Conservation (phyloP, 2,888 invertebrate species). For the Cylloceria caligata region DNA sequence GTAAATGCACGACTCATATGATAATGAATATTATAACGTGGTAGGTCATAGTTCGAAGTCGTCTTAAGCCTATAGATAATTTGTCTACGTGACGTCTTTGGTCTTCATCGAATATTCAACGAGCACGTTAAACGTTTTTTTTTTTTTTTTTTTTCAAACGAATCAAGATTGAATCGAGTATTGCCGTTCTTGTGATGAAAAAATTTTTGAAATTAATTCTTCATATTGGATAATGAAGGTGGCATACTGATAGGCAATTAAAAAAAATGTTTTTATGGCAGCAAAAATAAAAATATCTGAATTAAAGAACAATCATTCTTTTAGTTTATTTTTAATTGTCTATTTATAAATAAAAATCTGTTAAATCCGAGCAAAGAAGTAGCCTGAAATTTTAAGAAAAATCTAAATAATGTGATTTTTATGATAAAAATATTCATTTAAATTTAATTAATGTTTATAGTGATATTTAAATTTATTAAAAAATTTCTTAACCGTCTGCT, state of each 20-base stretch:
- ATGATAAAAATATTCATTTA: not conserved
- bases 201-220: no score
- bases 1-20: not conserved
- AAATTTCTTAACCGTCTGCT: not conserved
- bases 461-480: no score
- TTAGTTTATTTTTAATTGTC: not conserved
- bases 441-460: not conserved
- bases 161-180: no score
- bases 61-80: not conserved
- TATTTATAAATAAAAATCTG: not conserved
- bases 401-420: not conserved
- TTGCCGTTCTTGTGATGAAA: no score
- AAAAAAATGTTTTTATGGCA: no score
- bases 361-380: no score
- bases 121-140: not conserved
- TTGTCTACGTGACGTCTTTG: slow-evolving; percentile 1
- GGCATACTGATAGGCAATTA: no score
- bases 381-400: no score
- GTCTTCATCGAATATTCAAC: slow-evolving; percentile 21
- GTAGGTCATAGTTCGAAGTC: slow-evolving; percentile 42
- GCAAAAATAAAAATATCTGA: no score
- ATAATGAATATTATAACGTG: slow-evolving; percentile 28
- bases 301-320: no score
- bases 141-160: no score
- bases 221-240: no score